Evolutionary conservation across 2,797 vertebrate species (phyloP).

Genomic region (Neopelma chrysocephalum): DNA sequence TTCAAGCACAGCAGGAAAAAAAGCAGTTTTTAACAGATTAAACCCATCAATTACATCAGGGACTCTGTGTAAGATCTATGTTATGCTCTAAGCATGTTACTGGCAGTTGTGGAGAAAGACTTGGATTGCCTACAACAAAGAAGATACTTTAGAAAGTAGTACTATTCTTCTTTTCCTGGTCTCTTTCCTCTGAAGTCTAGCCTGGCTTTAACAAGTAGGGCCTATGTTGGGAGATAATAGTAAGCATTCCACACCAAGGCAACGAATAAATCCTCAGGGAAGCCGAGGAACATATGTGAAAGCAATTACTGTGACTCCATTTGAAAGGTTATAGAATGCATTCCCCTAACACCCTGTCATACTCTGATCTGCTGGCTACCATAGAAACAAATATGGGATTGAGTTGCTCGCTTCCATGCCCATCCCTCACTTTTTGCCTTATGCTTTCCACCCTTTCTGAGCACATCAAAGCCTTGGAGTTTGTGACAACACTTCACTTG

Average conservation of each 20-base stretch:
- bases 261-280: neutral
- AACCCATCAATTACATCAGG: neutral
- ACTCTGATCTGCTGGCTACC: conserved; percentile 35
- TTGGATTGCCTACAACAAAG: neutral
- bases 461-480: conserved; percentile 3
- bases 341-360: conserved; percentile 2
- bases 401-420: neutral
- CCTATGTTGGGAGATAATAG: neutral
- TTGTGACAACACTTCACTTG: neutral
- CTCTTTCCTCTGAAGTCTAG: neutral
- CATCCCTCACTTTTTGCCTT: neutral
- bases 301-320: conserved; percentile 28
- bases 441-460: neutral
- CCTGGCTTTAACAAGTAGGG: neutral
- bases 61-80: neutral
- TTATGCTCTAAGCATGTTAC: neutral
- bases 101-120: neutral
- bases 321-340: conserved; percentile 29
- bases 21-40: neutral
- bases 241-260: neutral
- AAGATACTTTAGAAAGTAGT: neutral
- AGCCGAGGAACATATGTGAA: conserved; percentile 16
- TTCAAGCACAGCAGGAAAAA: neutral
- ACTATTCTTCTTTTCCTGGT: neutral
- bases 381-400: neutral